Evolutionary conservation across 2,888 invertebrate species (phyloP).

Genomic region (Synanthedon andrenaeformis): DNA sequence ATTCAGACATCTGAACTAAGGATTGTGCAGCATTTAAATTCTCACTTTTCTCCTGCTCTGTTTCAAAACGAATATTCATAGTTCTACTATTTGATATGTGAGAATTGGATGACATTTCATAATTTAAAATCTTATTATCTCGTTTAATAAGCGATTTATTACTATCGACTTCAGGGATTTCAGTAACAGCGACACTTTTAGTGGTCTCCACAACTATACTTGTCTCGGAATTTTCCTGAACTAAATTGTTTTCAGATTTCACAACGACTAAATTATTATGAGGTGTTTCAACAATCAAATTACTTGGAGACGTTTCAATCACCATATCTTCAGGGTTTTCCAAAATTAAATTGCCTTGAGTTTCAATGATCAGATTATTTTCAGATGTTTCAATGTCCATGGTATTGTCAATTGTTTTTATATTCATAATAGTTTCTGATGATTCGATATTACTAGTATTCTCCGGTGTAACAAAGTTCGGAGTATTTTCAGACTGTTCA

Average conservation of each 20-base stretch:
- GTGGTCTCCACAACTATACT: no score
- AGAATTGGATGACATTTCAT: background rate
- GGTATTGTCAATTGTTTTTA: background rate
- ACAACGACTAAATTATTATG: no score
- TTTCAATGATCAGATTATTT: background rate
- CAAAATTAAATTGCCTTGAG: background rate
- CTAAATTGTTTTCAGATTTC: no score
- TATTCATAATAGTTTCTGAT: no score
- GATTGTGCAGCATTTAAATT: constrained; percentile 64
- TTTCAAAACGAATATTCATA: constrained; percentile 42
- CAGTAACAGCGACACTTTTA: no score
- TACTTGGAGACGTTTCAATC: background rate
- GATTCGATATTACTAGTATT: no score
- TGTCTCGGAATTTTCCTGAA: no score
- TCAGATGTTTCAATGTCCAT: background rate
- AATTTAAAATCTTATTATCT: constrained; percentile 14
- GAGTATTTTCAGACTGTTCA: no score
- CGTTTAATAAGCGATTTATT: background rate
- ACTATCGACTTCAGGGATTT: background rate
- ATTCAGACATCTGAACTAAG: constrained; percentile 63
- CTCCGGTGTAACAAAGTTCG: no score
- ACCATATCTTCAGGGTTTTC: background rate
- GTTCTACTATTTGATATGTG: constrained; percentile 5
- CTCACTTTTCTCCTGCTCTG: constrained; percentile 58
- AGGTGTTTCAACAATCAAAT: background rate